Evolutionary conservation across 2,113 vertebrate species (phyloP), one percentile per base, ranked within the genome.

Genomic region (Stigmatopora argus): DNA sequence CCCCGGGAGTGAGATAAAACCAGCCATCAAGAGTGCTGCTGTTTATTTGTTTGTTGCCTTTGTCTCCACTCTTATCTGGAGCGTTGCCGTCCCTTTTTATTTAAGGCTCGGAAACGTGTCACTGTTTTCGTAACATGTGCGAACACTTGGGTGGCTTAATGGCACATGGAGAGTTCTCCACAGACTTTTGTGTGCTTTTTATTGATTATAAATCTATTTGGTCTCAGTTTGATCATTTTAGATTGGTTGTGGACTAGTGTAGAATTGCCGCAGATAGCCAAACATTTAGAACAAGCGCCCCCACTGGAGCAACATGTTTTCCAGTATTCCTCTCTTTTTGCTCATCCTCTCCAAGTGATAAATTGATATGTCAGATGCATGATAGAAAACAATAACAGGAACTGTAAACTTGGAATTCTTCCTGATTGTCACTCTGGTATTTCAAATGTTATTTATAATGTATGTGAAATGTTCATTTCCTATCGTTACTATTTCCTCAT

Each of bases 371-470:
- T 75, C 83, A 72, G 74, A 73, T 59, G 66, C 81, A 87, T 80
- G 87, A 88, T 86, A 82, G 83, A 81, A 90, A 89, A 90, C 86
- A 90, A 91, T 85, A 92, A 90, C 90, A 91, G 90, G 90, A 92
- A 91, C 81, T 89, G 79, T 86, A 89, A 85, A 87, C 78, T 84
- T 87, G 81, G 84, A 88, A 78, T 75, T 82, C 69, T 73, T 80
- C 71, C 75, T 63, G 72, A 72, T 80, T 79, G 84, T 79, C 75
- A 63, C 64, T 69, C 72, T 48, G 78, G 79, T 71, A 81, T 87
- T 87, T 82, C 67, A 79, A 78, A 81, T 80, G 85, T 83, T 73
- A 79, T 83, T 85, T 83, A 76, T 84, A 70, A 60, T 60, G 66
- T 71, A 59, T 49, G 34, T 62, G 64, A 69, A 44, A 23, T 60